Evolutionary conservation across 1,140 invertebrate species (phyloP).

Genomic region (Agrilus planipennis): DNA sequence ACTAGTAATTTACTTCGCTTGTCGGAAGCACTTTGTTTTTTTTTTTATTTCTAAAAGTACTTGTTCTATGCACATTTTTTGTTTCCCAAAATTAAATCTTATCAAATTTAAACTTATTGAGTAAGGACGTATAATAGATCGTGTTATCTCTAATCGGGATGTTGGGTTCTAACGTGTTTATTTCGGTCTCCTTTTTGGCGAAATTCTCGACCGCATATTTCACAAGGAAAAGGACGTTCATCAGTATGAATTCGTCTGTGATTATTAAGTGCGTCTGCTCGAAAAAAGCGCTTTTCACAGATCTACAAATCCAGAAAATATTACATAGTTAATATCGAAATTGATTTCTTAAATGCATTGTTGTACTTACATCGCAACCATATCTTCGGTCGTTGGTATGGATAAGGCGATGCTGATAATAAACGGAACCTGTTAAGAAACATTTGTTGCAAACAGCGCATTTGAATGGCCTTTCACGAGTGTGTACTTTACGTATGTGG

Average conservation of each 20-base stretch:
- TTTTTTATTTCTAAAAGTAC: no score
- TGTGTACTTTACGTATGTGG: slow-evolving; percentile 51
- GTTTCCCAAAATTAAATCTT: no score
- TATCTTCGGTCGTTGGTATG: slow-evolving; percentile 73
- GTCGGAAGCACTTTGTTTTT: no score
- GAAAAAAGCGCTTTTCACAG: slow-evolving; percentile 45
- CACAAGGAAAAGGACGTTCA: slow-evolving; percentile 55
- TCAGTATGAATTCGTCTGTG: slow-evolving; percentile 55
- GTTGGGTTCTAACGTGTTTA: slow-evolving; percentile 45
- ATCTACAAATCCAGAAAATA: slow-evolving; percentile 21
- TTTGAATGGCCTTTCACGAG: slow-evolving; percentile 57
- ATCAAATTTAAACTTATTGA: no score
- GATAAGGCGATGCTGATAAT: slow-evolving; percentile 60
- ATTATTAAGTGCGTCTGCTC: slow-evolving; percentile 44
- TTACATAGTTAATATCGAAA: background rate
- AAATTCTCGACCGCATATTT: slow-evolving; percentile 52
- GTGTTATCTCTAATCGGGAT: slow-evolving; percentile 26
- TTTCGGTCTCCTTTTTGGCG: slow-evolving; percentile 47
- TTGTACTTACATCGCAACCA: slow-evolving; percentile 46
- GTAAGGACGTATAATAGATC: no score
- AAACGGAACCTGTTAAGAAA: slow-evolving; percentile 60
- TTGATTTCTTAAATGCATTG: background rate
- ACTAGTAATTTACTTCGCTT: no score
- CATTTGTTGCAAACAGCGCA: slow-evolving; percentile 58
- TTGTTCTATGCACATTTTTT: no score